Evolutionary conservation across 2,797 vertebrate genomes (phyloP).

Genomic region (Streptopelia turtur): DNA sequence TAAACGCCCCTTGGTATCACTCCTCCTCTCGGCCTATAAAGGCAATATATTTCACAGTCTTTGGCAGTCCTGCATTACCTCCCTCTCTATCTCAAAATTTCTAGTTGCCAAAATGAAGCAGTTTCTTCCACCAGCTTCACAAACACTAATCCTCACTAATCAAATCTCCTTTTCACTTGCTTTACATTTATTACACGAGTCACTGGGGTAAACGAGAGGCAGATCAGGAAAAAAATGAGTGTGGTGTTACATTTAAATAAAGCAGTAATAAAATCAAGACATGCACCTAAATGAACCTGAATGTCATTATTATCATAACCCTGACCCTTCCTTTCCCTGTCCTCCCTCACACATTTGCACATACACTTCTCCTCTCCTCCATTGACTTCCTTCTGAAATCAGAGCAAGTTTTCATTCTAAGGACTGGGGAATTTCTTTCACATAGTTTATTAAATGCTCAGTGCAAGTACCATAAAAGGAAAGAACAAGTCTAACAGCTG

Average conservation of each 20-base stretch:
- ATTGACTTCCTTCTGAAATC: background rate
- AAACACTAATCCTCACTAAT: background rate
- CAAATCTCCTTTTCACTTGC: background rate
- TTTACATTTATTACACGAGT: background rate
- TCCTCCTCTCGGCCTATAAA: background rate
- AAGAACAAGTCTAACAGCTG: background rate
- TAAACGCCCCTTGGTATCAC: background rate
- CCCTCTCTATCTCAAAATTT: background rate
- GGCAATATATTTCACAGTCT: background rate
- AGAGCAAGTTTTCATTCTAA: background rate
- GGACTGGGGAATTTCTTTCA: background rate
- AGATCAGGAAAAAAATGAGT: background rate
- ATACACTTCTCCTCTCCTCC: background rate
- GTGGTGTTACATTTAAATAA: background rate
- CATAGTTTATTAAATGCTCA: background rate
- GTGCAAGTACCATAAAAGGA: background rate
- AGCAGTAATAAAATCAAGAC: background rate
- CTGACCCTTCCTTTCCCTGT: background rate
- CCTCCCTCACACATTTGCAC: background rate
- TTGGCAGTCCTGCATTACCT: background rate
- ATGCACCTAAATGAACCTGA: background rate
- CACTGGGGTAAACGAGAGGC: background rate
- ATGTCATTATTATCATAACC: conserved; percentile 1
- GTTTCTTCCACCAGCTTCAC: background rate
- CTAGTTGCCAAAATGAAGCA: background rate